These are phyloP conservation scores for Porites australiensis DNA, from an alignment of 64 coral and sea anemone species.

Conservation along the genomic window DNA sequence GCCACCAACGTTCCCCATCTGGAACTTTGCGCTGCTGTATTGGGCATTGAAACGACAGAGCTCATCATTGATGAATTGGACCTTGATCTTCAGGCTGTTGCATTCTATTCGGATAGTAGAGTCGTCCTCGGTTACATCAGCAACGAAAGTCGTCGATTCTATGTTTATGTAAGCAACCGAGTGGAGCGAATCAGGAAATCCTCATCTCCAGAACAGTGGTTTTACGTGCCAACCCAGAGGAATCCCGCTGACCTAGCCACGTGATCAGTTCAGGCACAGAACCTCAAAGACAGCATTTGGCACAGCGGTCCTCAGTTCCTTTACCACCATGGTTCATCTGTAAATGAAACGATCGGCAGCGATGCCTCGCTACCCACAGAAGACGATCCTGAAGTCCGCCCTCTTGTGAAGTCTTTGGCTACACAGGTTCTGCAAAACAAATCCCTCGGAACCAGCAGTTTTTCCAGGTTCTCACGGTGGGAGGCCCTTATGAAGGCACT, in stretches of 20 bases:
- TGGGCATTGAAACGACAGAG: constrained; percentile 12
- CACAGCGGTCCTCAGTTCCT: constrained; percentile 38
- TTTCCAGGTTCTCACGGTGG: constrained; percentile 13
- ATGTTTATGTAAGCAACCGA: constrained; percentile 51
- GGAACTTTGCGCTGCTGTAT: constrained; percentile 40
- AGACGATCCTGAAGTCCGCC: constrained; percentile 38
- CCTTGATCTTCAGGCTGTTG: background rate
- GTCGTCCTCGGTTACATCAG: constrained; percentile 60
- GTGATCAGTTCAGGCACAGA: background rate
- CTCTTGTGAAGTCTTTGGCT: background rate
- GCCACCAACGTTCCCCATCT: constrained; percentile 26
- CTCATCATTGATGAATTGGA: constrained; percentile 3
- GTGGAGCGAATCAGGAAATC: constrained; percentile 34
- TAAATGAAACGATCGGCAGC: background rate
- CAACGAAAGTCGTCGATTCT: constrained; percentile 50
- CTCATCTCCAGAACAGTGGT: constrained; percentile 16
- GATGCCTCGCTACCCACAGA: background rate
- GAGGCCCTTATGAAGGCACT: too few species aligned
- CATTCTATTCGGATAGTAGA: constrained; percentile 26
- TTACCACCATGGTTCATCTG: background rate
- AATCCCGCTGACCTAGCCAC: constrained; percentile 56
- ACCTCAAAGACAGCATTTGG: constrained; percentile 21
- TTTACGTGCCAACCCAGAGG: constrained; percentile 14
- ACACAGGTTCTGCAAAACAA: background rate
- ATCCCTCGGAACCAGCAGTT: constrained; percentile 5